Conservation (phyloP, 2,113 vertebrate genomes). For the Albula goreensis region DNA sequence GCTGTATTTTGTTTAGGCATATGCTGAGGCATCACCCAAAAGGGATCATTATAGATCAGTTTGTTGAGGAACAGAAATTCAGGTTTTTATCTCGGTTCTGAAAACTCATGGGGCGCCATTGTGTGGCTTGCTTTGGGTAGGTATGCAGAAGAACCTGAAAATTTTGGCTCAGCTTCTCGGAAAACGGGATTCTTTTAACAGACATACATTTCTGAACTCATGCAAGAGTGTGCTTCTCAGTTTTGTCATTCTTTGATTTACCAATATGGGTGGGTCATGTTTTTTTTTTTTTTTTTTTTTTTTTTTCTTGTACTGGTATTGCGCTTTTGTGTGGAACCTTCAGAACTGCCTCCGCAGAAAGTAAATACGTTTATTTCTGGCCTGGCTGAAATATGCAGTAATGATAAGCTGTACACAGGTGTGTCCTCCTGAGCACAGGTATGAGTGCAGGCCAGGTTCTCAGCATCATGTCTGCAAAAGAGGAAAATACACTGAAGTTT, state of each 20-base stretch:
- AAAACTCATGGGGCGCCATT: conserved; percentile 8
- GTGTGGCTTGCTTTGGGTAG: conserved; percentile 19
- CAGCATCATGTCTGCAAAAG: not conserved
- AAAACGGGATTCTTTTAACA: conserved; percentile 38
- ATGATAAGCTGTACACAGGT: not conserved
- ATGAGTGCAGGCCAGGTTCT: not conserved
- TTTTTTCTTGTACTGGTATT: not conserved
- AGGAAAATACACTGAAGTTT: not conserved
- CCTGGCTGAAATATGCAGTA: not conserved
- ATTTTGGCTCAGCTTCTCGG: conserved; percentile 40
- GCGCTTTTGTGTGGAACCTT: not conserved
- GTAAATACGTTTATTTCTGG: not conserved
- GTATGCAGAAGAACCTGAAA: conserved; percentile 58
- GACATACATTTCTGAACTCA: conserved; percentile 34
- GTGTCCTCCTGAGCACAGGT: not conserved
- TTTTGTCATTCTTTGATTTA: too few relatives aligned
- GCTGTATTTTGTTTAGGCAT: not conserved
- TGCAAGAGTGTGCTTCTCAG: not conserved
- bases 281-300: too few relatives aligned
- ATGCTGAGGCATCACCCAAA: too few relatives aligned
- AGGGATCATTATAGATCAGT: not conserved
- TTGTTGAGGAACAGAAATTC: not conserved
- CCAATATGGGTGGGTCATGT: too few relatives aligned
- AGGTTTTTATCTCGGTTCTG: not conserved
- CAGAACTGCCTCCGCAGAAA: not conserved